These are phyloP conservation scores for Tigriopus japonicus DNA, from an alignment of 1,140 invertebrate species.

Conservation along the genomic window DNA sequence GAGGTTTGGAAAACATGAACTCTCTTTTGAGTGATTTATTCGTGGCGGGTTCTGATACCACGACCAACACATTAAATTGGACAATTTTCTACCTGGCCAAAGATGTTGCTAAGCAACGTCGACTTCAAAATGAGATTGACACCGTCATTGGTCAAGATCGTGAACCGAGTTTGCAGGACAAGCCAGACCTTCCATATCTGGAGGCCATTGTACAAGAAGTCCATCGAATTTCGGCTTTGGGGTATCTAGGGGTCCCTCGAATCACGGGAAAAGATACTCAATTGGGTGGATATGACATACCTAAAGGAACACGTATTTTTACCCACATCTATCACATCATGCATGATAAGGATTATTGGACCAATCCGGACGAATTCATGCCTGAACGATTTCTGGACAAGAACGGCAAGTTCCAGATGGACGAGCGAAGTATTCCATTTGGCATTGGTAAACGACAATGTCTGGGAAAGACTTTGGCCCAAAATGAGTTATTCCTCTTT, in stretches of 20 bases:
- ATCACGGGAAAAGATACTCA: slow-evolving; percentile 14
- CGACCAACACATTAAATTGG: slow-evolving; percentile 16
- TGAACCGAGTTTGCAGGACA: neutral
- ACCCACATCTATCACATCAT: slow-evolving; percentile 26
- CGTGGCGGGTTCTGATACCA: slow-evolving; percentile 19
- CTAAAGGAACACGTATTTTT: slow-evolving; percentile 18
- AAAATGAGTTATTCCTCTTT: slow-evolving; percentile 65
- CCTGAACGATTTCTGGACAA: slow-evolving; percentile 24
- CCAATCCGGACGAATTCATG: slow-evolving; percentile 24
- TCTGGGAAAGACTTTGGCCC: slow-evolving; percentile 61
- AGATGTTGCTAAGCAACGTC: slow-evolving; percentile 18
- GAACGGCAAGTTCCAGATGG: slow-evolving; percentile 13
- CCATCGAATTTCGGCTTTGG: neutral
- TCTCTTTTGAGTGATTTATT: neutral
- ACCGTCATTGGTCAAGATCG: slow-evolving; percentile 8
- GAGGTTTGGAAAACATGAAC: neutral
- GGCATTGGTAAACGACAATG: slow-evolving; percentile 53
- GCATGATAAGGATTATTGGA: slow-evolving; percentile 23
- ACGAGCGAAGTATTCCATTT: slow-evolving; percentile 15
- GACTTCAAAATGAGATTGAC: slow-evolving; percentile 18
- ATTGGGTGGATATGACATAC: slow-evolving; percentile 17
- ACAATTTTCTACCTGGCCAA: slow-evolving; percentile 17
- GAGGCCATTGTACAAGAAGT: slow-evolving; percentile 11
- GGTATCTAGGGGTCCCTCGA: neutral
- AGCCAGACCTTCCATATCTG: neutral